A percentile compares a stretch with the other conserved stretches of the same genome.
Conservation (phyloP, 2,888 invertebrate genomes). For the Diaprepes abbreviatus region DNA sequence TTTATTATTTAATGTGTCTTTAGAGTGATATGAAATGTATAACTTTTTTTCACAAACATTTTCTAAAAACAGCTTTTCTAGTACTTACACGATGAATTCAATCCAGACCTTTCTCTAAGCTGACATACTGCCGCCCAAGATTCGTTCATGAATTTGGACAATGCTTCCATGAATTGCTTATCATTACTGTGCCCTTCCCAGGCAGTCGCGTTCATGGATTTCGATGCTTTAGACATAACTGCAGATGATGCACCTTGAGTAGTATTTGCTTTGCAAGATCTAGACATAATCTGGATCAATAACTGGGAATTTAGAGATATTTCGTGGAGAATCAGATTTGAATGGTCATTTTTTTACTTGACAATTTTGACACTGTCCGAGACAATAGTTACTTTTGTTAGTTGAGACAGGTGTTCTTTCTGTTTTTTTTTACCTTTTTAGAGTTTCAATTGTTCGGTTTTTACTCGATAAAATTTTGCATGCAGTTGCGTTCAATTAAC, state of each 20-base stretch:
- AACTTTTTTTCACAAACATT: too few species aligned
- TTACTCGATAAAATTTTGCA: too few species aligned
- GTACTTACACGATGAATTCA: constrained; percentile 36
- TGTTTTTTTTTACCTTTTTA: too few species aligned
- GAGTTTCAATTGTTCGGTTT: too few species aligned
- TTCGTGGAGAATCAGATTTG: neutral
- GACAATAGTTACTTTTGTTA: neutral
- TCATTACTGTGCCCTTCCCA: constrained; percentile 32
- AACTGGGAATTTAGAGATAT: neutral
- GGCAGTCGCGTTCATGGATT: constrained; percentile 25
- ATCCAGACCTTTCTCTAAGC: constrained; percentile 27
- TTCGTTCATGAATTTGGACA: constrained; percentile 34
- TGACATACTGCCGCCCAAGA: constrained; percentile 42
- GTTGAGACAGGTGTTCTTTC: neutral
- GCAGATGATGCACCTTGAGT: neutral
- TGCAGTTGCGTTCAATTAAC: too few species aligned
- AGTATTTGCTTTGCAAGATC: neutral
- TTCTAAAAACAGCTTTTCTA: too few species aligned
- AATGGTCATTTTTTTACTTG: constrained; percentile 8
- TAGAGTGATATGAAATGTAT: too few species aligned
- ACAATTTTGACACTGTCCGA: constrained; percentile 14
- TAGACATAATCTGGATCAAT: neutral
- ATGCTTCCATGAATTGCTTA: constrained; percentile 23
- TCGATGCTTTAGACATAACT: constrained; percentile 18
- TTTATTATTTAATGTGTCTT: too few species aligned